Evolutionary conservation across 2,113 vertebrate genomes (phyloP).

Genomic region (Struthidea cinerea): DNA sequence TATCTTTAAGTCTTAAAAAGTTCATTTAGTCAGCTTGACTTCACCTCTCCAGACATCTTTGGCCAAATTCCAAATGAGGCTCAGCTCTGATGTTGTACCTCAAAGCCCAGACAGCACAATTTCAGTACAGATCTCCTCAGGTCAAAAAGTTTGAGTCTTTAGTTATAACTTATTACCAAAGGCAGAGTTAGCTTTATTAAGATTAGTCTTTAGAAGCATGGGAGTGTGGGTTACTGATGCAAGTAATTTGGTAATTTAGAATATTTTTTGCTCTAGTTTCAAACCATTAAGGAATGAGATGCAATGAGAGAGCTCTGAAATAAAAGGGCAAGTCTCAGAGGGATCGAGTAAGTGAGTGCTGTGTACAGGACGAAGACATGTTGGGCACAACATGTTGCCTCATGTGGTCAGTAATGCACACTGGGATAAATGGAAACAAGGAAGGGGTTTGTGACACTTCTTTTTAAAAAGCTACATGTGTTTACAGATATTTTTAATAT

Average conservation of each 20-base stretch:
- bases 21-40: neutral
- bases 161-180: neutral
- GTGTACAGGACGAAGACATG: neutral
- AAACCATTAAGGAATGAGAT: neutral
- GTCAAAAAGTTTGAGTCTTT: neutral
- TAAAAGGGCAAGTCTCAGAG: neutral
- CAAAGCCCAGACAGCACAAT: neutral
- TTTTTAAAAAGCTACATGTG: neutral
- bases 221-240: neutral
- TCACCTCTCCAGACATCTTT: neutral
- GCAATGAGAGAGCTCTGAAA: neutral
- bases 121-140: neutral
- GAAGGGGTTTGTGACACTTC: neutral
- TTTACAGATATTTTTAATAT: neutral
- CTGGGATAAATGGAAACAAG: neutral
- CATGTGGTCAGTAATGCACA: accelerated
- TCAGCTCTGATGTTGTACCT: neutral
- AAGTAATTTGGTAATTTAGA: neutral
- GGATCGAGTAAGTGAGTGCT: neutral
- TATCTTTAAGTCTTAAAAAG: neutral
- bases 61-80: neutral
- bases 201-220: neutral
- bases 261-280: neutral
- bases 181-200: neutral
- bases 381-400: neutral